Percentiles rank a stretch among this genome's conserved stretches.
Conservation (phyloP, 2,888 invertebrate species). For the Rhogogaster chlorosoma region DNA sequence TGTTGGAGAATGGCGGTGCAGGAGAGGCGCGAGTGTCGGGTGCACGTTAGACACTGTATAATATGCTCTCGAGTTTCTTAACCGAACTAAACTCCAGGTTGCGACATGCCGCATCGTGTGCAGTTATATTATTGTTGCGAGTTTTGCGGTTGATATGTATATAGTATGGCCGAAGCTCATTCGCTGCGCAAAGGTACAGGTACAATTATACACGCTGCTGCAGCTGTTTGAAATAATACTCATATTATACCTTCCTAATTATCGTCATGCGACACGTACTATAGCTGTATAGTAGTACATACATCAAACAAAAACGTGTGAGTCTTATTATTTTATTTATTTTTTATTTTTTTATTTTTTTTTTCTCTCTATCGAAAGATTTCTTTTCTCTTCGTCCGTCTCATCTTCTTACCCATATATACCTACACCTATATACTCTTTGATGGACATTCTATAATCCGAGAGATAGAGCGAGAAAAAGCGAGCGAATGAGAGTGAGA, state of each 20-base stretch:
- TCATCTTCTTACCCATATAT: not conserved
- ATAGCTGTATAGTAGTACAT: too few species aligned
- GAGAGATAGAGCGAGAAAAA: conserved; percentile 2
- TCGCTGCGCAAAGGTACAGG: not conserved
- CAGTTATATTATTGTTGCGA: conserved; percentile 6
- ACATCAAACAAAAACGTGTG: too few species aligned
- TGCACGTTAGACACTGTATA: not conserved
- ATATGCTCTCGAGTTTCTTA: conserved; percentile 13
- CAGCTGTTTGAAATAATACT: conserved; percentile 6
- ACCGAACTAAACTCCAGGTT: conserved; percentile 21
- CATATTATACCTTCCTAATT: conserved; percentile 10
- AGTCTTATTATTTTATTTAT: too few species aligned
- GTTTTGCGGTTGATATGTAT: not conserved
- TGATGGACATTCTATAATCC: not conserved
- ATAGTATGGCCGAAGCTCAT: not conserved
- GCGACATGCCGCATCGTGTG: conserved; percentile 11
- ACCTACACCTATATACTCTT: not conserved
- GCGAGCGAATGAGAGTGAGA: conserved; percentile 13
- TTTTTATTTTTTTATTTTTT: too few species aligned
- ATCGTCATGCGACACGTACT: not conserved
- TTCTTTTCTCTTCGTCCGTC: not conserved
- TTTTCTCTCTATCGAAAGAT: not conserved
- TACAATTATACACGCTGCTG: not conserved
- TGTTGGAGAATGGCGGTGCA: not conserved
- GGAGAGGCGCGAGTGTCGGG: not conserved